Percentiles rank a stretch among this genome's conserved stretches.
Evolutionary conservation across 2,888 invertebrate species (phyloP).

Genomic region (Schizaphis graminum): DNA sequence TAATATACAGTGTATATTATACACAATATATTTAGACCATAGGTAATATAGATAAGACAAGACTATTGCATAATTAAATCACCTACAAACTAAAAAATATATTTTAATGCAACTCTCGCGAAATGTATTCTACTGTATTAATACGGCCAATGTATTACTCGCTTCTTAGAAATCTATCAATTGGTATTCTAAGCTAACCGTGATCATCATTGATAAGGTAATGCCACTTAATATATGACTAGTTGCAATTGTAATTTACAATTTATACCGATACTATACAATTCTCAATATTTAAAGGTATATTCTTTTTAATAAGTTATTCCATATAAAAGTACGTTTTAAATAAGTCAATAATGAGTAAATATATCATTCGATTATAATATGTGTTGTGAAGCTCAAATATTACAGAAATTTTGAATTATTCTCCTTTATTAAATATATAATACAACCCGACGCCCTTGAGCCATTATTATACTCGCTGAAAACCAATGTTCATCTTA

Average conservation of each 20-base stretch:
- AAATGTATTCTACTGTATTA: neutral
- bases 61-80: neutral
- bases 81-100: neutral
- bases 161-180: constrained; percentile 23
- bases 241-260: neutral
- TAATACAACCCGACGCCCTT: constrained; percentile 44
- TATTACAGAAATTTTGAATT: constrained; percentile 26
- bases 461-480: constrained; percentile 7
- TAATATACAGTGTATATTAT: too few species aligned
- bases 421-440: constrained; percentile 28
- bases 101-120: neutral
- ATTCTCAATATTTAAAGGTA: neutral
- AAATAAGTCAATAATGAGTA: neutral
- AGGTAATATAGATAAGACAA: neutral
- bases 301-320: neutral
- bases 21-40: neutral
- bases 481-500: constrained; percentile 27
- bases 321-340: neutral
- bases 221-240: neutral
- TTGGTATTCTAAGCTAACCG: neutral
- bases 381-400: neutral
- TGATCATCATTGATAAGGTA: constrained; percentile 1
- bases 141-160: neutral
- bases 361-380: neutral
- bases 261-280: neutral